Conservation (phyloP, 2,888 invertebrate species). For the Neria commutata region DNA sequence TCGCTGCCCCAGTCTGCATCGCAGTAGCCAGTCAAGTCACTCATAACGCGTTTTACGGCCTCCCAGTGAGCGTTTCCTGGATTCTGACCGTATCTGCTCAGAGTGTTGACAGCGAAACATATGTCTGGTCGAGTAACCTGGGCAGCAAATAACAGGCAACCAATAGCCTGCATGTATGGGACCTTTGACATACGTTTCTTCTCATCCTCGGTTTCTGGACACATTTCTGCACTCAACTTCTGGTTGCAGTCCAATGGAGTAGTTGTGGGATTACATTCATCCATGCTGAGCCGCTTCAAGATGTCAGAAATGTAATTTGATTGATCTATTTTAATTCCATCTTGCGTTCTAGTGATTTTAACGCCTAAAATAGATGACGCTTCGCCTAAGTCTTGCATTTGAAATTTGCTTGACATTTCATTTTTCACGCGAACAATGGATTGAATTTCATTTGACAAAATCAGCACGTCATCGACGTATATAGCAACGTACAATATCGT, state of each 20-base stretch:
- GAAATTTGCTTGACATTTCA: background rate
- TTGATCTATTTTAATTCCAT: background rate
- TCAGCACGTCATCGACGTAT: too few relatives aligned
- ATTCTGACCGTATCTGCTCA: conserved; percentile 23
- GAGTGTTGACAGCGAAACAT: conserved; percentile 18
- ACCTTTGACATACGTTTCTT: conserved; percentile 26
- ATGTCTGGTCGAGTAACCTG: conserved; percentile 30
- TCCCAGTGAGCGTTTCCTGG: conserved; percentile 30
- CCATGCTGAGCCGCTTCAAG: conserved; percentile 22
- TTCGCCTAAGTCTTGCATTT: conserved; percentile 12
- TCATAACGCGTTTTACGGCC: conserved; percentile 25
- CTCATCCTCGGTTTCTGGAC: conserved; percentile 25
- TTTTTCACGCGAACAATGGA: too few relatives aligned
- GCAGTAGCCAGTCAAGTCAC: conserved; percentile 22
- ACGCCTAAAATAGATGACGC: too few relatives aligned
- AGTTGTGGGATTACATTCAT: conserved; percentile 22
- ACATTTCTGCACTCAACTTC: conserved; percentile 24
- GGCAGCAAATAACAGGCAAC: conserved; percentile 25
- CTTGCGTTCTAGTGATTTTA: too few relatives aligned
- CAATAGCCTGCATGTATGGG: conserved; percentile 30
- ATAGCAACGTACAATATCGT: too few relatives aligned
- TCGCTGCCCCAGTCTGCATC: conserved; percentile 29
- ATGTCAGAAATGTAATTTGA: conserved; percentile 12
- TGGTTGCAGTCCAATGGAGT: conserved; percentile 30
- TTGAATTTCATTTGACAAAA: too few relatives aligned